Conservation (phyloP, 2,113 vertebrate genomes). For the Odocoileus virginianus region DNA sequence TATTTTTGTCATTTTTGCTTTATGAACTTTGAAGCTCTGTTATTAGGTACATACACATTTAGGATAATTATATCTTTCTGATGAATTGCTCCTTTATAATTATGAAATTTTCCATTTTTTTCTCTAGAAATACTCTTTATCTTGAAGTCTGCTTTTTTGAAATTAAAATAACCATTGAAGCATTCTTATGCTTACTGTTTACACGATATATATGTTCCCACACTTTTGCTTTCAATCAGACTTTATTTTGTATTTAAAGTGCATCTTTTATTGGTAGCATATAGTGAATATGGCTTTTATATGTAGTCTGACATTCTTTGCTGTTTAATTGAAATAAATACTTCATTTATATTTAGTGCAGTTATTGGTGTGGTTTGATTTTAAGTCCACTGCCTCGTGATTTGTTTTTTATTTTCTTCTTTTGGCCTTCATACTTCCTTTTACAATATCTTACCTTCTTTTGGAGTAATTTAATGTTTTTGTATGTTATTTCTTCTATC, state of each 20-base stretch:
- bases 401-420: neutral
- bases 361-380: neutral
- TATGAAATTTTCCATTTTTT: neutral
- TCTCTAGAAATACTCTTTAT: neutral
- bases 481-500: neutral
- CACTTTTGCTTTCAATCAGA: neutral
- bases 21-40: neutral
- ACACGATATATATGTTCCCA: neutral
- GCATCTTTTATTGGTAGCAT: neutral
- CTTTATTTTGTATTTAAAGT: conserved; percentile 28
- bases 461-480: neutral
- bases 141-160: neutral
- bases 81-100: neutral
- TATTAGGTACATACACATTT: neutral
- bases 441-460: neutral
- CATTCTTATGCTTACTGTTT: neutral
- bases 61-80: neutral
- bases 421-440: neutral
- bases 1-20: neutral
- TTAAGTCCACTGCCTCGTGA: neutral
- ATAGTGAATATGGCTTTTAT: neutral
- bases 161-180: neutral
- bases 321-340: neutral
- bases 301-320: neutral
- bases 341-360: neutral